Evolutionary conservation across 2,888 invertebrate species (phyloP).

Genomic region (Mesoligia furuncula): DNA sequence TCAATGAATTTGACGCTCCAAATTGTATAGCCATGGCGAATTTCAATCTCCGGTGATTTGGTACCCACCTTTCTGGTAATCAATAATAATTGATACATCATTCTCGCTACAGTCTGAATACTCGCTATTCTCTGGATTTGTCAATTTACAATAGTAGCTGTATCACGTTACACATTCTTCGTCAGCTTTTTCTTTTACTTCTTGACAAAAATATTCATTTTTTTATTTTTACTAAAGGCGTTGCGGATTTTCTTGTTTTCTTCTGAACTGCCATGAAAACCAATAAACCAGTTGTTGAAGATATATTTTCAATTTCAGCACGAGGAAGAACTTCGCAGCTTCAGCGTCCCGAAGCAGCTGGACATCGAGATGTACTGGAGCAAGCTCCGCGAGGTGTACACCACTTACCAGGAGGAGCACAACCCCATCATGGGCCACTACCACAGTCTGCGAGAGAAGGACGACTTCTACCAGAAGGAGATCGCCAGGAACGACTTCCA

Average conservation of each 20-base stretch:
- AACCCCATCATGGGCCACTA: conserved; percentile 86
- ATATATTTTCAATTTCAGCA: conserved; percentile 71
- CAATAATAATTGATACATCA: conserved; percentile 24
- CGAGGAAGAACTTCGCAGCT: conserved; percentile 83
- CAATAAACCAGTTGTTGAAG: background rate
- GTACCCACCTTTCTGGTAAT: background rate
- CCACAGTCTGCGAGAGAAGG: conserved; percentile 83
- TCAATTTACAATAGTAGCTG: background rate
- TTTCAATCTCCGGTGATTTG: conserved; percentile 47
- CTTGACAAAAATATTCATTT: too few species aligned
- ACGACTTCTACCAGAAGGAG: conserved; percentile 89
- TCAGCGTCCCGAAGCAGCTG: conserved; percentile 83
- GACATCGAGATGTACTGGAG: conserved; percentile 84
- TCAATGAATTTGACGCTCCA: conserved; percentile 33
- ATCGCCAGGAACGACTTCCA: conserved; percentile 82
- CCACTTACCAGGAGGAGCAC: conserved; percentile 82
- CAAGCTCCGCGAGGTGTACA: conserved; percentile 82
- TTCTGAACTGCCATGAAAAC: background rate
- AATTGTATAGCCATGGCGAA: conserved; percentile 31
- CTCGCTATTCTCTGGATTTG: background rate
- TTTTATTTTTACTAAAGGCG: background rate
- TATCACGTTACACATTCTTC: background rate
- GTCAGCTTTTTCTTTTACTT: background rate
- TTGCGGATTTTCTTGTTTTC: background rate
- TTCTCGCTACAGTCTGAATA: conserved; percentile 1